Base-by-base conservation (phyloP, 1,140 invertebrate genomes). In the Drosophila nikananu region DNA sequence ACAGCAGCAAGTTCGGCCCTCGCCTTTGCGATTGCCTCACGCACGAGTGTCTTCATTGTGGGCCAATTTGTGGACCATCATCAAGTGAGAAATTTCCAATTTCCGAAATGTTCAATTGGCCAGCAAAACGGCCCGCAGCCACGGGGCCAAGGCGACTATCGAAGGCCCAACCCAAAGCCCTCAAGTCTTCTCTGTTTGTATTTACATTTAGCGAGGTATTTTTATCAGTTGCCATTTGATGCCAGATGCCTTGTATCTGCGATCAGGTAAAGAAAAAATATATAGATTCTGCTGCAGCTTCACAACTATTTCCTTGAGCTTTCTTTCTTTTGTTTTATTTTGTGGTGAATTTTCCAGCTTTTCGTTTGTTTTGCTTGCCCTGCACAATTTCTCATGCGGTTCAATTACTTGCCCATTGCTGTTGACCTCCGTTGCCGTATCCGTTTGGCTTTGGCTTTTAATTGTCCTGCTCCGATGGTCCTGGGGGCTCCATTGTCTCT, bases 101-200 rank as follows among this genome's bases (percentile, higher is more conserved):
- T 87, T 89, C 84, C 84, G 84, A 89, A 90, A 90, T 89, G 84
- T 86, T 90, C 86, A 90, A 89, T 90, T 87, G 83, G 64, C 81
- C 77, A 89, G 74, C 84, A 89, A 89, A 83, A 81, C 72, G 84
- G 84, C 81, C 75, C 75, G 76, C 79, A 86, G 82, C 70, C 63
- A 70, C 73, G 46, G 65, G 72, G 25, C 55, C 55, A 52, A 52
- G 59, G 61, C 67, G 57, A 79, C 67, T 70, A 82, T 78, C n/a
- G n/a, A n/a, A 8, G 25, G 23, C 64, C 30, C 35, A 17, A 19
- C 5, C 55, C 32, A 23, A 30, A 13, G 13, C 10, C 25, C 23
- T 27, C 27, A 23, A 32, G 51, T 17, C 8, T 55, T 15, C 42
- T 37, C 27, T 51, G 55, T 42, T 61, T 73, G 42, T 73, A 73